Percentiles rank a stretch among this genome's conserved stretches.
phyloP scores from a whole-genome alignment of 2,113 vertebrate species.

The Dasyprocta punctata region DNA sequence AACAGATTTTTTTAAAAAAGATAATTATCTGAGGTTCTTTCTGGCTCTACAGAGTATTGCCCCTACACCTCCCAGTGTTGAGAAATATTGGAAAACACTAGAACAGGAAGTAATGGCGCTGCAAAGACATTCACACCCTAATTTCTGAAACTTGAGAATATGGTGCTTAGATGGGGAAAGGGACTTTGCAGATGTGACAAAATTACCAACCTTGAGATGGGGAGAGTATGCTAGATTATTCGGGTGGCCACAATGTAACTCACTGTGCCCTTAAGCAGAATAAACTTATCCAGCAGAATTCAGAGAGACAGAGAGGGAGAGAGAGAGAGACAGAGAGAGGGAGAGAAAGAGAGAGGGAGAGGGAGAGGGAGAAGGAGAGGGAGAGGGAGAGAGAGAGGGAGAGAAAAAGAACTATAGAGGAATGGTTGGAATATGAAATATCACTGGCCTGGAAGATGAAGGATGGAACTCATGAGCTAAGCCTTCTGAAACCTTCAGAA shows the following conservation, averaged over 20 bases:
- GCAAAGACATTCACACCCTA: not conserved
- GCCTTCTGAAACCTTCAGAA: not conserved
- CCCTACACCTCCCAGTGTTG: not conserved
- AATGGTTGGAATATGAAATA: not conserved
- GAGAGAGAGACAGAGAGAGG: too few relatives aligned
- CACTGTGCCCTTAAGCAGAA: not conserved
- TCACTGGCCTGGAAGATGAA: not conserved
- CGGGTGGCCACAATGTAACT: not conserved
- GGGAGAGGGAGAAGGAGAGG: not conserved
- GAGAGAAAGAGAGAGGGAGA: not conserved
- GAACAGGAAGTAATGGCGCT: not conserved
- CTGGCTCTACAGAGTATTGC: not conserved
- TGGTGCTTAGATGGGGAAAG: not conserved
- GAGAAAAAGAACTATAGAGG: not conserved
- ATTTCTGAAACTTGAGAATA: slow-evolving; percentile 9
- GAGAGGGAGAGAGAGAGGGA: not conserved
- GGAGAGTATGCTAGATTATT: not conserved
- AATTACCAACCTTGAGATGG: not conserved
- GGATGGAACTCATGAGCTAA: not conserved
- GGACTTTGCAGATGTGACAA: not conserved
- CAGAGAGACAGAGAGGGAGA: not conserved
- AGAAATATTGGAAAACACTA: not conserved
- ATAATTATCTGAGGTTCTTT: not conserved
- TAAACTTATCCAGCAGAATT: not conserved
- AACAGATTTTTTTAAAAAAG: not conserved